Base-by-base conservation (phyloP, 2,888 invertebrate genomes). In the Lochmaea capreae region DNA sequence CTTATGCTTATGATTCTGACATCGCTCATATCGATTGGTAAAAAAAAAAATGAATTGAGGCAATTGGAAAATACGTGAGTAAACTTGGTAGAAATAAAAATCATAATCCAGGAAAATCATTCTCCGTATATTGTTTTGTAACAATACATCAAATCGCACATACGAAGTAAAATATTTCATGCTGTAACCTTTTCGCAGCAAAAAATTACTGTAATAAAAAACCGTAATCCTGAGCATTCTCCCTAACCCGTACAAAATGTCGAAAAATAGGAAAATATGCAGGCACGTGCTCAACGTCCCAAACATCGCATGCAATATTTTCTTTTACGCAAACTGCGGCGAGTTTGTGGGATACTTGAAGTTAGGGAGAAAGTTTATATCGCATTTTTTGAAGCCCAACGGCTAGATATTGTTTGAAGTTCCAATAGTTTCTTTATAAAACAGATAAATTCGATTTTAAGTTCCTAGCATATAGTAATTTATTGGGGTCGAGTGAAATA, bases 241-340 rank as follows among this genome's bases (percentile, higher is more conserved):
- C 67, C 39, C 59, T n/a, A 54, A 43, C 26, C 69, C 54, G 8
- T 59, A 68, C 59, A 68, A 59, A 59, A 49, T 46, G 58, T 59
- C 59, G 18, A 22, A 61, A 57, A 58, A 58, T 58, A 54, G 46
- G 68, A 63, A 69, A 69, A 69, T 69, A 69, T 69, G 69, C 63
- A 69, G 14, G 69, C 54, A 42, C 69, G 69, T 69, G 69, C 39
- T 54, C 42, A n/a, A 54, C 69, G 49, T 69, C 42, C 18, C 5
- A 46, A 69, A 43, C 42, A 14, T 14, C 8, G 49, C 39, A 14
- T 63, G 63, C 69, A 42, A 39, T 59, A 63, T 61, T 69, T 69
- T 59, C 33, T 59, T 59, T n/a, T n/a, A 10, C 57, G 39, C 10
- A 33, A 66, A 66, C 65, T 65, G 26, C 33, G 66, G 11, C 14